A percentile compares a stretch with the other conserved stretches of the same genome.
Evolutionary conservation across 2,888 invertebrate species (phyloP).

Genomic region (Leucozona laternaria): DNA sequence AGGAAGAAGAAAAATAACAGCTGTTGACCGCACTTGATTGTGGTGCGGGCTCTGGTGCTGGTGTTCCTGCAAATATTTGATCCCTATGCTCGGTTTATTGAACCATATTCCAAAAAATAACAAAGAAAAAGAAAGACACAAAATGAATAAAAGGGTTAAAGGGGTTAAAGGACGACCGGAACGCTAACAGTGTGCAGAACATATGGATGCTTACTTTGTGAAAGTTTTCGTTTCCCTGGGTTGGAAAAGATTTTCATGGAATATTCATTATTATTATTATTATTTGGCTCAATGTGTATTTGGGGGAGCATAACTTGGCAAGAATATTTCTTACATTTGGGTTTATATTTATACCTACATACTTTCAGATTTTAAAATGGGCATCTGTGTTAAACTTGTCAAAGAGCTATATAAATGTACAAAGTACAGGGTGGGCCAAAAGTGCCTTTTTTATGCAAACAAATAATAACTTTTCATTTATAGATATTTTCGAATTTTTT

Average conservation of each 20-base stretch:
- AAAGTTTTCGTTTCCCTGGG: neutral
- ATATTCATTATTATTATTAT: neutral
- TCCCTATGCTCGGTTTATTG: constrained; percentile 39
- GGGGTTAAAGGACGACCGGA: constrained; percentile 15
- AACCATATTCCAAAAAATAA: constrained; percentile 48
- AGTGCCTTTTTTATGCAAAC: too few species aligned
- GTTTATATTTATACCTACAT: neutral
- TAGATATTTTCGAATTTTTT: too few species aligned
- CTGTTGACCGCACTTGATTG: constrained; percentile 63
- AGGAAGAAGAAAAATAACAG: constrained; percentile 66
- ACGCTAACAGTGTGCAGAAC: neutral
- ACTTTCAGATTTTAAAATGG: too few species aligned
- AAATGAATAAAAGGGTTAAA: constrained; percentile 1
- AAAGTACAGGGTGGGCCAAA: too few species aligned
- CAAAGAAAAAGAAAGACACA: constrained; percentile 12
- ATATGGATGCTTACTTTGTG: neutral
- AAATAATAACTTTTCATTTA: too few species aligned
- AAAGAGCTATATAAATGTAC: too few species aligned
- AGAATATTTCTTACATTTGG: neutral
- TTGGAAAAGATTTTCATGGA: neutral
- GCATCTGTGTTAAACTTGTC: too few species aligned
- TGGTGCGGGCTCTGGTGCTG: constrained; percentile 16
- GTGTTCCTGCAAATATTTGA: constrained; percentile 5
- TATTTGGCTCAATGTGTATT: constrained; percentile 5
- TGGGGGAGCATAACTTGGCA: neutral